Conservation (phyloP, 1,140 invertebrate genomes). For the Dufourea novaeangliae region DNA sequence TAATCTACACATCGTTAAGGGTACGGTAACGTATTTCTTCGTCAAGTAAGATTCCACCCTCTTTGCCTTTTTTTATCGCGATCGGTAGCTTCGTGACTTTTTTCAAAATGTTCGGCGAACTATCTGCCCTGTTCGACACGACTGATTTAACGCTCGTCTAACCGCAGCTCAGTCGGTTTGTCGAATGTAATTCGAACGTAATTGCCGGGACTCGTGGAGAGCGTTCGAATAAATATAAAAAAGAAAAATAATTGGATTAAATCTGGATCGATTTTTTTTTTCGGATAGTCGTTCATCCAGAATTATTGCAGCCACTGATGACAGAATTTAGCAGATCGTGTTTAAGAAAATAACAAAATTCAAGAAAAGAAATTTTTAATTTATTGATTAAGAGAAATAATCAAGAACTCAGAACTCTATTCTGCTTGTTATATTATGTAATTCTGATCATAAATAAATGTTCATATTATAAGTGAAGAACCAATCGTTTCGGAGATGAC, state of each 20-base stretch:
- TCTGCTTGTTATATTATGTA: no score
- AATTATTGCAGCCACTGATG: neutral
- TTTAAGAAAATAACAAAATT: no score
- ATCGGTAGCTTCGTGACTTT: neutral
- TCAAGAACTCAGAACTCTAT: no score
- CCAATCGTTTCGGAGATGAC: no score
- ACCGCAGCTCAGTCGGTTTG: neutral
- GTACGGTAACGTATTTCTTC: conserved; percentile 25
- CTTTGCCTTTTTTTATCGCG: neutral
- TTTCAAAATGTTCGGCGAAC: neutral
- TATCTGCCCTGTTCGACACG: neutral
- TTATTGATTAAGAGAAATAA: no score
- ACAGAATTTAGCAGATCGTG: neutral
- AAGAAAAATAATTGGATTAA: neutral
- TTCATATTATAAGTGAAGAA: no score
- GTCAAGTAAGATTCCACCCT: conserved; percentile 1
- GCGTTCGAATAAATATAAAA: neutral
- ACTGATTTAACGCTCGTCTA: neutral
- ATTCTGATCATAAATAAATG: no score
- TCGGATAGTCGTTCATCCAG: neutral
- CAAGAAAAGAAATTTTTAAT: no score
- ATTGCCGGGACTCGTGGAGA: neutral
- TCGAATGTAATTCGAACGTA: neutral
- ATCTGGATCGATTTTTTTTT: neutral
- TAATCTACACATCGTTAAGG: conserved; percentile 51